Conservation (phyloP, 2,888 invertebrate species). For the Drosophila macrospina region DNA sequence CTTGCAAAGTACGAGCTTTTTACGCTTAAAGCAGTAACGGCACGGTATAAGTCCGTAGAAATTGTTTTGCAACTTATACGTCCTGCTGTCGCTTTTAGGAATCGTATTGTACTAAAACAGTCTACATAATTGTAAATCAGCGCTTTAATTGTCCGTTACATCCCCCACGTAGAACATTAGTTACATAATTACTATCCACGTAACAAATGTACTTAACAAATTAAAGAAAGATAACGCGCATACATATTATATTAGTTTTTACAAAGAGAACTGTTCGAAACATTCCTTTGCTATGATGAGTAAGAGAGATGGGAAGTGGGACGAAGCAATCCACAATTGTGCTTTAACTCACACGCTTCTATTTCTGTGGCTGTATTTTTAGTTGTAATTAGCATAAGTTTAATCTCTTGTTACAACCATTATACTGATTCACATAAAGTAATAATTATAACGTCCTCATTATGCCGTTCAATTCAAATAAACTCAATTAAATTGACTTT, state of each 20-base stretch:
- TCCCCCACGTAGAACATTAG: neutral
- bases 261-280: neutral
- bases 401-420: neutral
- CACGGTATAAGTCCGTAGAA: constrained; percentile 13
- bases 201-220: constrained; percentile 23
- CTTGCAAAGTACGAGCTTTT: constrained; percentile 1
- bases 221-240: constrained; percentile 2
- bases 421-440: too few relatives aligned
- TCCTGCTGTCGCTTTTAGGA: constrained; percentile 36
- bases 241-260: neutral
- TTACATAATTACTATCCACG: neutral
- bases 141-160: constrained; percentile 23
- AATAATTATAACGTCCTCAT: too few relatives aligned
- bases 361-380: too few relatives aligned
- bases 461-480: too few relatives aligned
- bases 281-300: neutral
- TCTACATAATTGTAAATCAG: neutral
- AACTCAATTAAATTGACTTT: too few relatives aligned
- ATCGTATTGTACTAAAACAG: constrained; percentile 54
- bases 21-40: neutral
- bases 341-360: too few relatives aligned
- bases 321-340: too few relatives aligned
- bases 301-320: too few relatives aligned
- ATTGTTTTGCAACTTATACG: constrained; percentile 31
- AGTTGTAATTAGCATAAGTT: too few relatives aligned